phyloP scores from a whole-genome alignment of 2,797 vertebrate species.

The Malacoctenus gilli region DNA sequence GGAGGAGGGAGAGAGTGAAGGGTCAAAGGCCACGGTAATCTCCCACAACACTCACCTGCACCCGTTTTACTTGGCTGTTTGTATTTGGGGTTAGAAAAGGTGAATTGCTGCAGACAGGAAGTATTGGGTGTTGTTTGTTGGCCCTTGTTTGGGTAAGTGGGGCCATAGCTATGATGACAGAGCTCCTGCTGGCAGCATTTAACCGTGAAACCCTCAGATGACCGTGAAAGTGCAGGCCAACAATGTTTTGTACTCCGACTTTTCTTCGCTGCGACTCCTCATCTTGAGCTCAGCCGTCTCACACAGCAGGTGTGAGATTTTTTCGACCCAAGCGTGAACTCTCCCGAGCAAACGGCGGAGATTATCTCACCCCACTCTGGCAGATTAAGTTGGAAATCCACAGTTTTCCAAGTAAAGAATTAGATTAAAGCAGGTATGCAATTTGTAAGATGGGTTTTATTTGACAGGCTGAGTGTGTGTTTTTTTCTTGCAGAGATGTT shows the following conservation, averaged over 20 bases:
- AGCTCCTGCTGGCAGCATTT: background rate
- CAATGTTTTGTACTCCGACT: too few species aligned
- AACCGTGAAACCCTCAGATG: too few species aligned
- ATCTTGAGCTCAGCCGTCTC: background rate
- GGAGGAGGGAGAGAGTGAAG: constrained; percentile 57
- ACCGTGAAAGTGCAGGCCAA: too few species aligned
- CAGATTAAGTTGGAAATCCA: constrained; percentile 67
- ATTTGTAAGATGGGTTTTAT: constrained; percentile 49
- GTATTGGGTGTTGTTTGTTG: background rate
- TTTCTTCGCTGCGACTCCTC: constrained; percentile 2
- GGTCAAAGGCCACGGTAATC: constrained; percentile 63
- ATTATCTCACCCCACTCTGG: constrained; percentile 66
- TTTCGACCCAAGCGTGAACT: constrained; percentile 58
- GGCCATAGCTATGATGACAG: background rate
- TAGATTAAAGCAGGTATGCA: constrained; percentile 46
- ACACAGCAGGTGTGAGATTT: constrained; percentile 59
- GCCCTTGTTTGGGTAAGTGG: background rate
- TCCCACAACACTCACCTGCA: constrained; percentile 38
- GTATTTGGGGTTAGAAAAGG: constrained; percentile 35
- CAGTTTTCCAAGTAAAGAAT: constrained; percentile 49
- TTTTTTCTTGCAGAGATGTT: constrained; percentile 14
- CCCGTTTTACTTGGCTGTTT: constrained; percentile 47
- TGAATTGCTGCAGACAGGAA: constrained; percentile 28
- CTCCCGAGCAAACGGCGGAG: constrained; percentile 51
- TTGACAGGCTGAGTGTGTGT: constrained; percentile 15